These are phyloP conservation scores for Pristis pectinata DNA, from an alignment of 2,797 vertebrate genomes.

Conservation along the genomic window DNA sequence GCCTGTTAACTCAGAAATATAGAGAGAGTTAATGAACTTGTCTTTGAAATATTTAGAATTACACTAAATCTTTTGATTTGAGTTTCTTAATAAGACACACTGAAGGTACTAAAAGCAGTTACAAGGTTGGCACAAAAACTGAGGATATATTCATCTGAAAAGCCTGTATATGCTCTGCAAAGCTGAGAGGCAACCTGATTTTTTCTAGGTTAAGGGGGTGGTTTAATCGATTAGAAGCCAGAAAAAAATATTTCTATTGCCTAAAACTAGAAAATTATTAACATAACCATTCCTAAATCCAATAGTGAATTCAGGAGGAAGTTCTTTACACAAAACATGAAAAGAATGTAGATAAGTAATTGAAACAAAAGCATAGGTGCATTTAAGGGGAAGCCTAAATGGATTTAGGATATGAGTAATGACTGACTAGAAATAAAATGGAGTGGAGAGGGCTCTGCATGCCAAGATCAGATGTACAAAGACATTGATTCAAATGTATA, in stretches of 20 bases:
- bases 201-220: not conserved
- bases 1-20: not conserved
- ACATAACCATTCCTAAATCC: not conserved
- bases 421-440: constrained; percentile 1
- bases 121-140: not conserved
- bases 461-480: not conserved
- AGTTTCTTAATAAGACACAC: not conserved
- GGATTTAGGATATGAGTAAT: not conserved
- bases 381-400: not conserved
- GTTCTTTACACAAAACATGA: not conserved
- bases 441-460: not conserved
- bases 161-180: not conserved
- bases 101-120: not conserved
- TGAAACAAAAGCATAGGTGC: not conserved
- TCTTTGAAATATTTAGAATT: too few relatives aligned
- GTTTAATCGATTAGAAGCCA: not conserved
- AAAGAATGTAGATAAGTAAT: not conserved
- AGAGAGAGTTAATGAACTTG: too few relatives aligned
- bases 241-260: not conserved
- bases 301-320: too few relatives aligned
- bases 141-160: too few relatives aligned
- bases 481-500: not conserved
- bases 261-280: not conserved
- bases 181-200: not conserved
- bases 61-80: too few relatives aligned